These are phyloP conservation scores for Acronicta leporina DNA, from an alignment of 2,888 invertebrate genomes.

Conservation along the genomic window DNA sequence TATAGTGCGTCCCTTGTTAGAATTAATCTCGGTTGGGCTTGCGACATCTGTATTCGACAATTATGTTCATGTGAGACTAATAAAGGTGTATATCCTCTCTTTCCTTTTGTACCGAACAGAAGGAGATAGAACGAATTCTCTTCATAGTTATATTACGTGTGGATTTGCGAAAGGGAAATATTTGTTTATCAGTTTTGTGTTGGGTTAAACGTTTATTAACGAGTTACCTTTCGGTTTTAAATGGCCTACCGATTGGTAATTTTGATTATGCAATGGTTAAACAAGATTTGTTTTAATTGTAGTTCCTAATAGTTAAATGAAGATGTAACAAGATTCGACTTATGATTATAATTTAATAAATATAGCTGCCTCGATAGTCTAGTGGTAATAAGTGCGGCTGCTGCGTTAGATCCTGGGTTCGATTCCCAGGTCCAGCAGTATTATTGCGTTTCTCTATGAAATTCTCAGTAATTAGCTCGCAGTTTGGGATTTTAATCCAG, in stretches of 20 bases:
- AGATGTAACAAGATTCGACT: no score
- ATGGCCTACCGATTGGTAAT: slow-evolving; percentile 15
- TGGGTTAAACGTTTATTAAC: slow-evolving; percentile 52
- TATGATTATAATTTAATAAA: no score
- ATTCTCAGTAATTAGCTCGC: no score
- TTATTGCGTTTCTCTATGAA: no score
- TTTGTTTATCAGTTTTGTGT: slow-evolving; percentile 59
- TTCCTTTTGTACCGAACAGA: slow-evolving; percentile 40
- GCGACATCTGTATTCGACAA: slow-evolving; percentile 87
- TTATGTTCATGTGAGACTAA: slow-evolving; percentile 82
- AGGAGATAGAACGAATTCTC: slow-evolving; percentile 43
- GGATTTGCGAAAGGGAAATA: slow-evolving; percentile 57
- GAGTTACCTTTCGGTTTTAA: slow-evolving; percentile 40
- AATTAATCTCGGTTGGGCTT: slow-evolving; percentile 83
- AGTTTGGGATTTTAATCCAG: no score
- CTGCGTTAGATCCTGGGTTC: no score
- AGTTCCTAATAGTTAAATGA: no score
- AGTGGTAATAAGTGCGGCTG: no score
- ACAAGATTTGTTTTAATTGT: slow-evolving; percentile 1
- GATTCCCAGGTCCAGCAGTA: no score
- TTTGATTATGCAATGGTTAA: slow-evolving; percentile 13
- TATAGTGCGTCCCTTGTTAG: slow-evolving; percentile 85
- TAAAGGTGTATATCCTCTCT: slow-evolving; percentile 53
- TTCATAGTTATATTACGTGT: slow-evolving; percentile 56
- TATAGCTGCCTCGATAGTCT: no score